Base-by-base conservation (phyloP, 2,888 invertebrate genomes). In the Automeris io region DNA sequence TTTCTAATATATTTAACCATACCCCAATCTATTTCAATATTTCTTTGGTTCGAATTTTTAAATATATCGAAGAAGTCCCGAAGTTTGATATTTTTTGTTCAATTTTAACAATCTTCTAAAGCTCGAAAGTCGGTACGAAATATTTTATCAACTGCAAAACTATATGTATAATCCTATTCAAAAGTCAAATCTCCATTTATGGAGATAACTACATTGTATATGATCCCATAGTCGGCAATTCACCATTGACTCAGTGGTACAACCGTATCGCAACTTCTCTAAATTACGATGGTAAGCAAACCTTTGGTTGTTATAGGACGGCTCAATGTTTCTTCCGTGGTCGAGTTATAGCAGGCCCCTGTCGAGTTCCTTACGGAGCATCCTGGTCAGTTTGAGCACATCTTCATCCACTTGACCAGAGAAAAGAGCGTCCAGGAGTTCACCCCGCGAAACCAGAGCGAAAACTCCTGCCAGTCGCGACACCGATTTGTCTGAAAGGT, bases 401-500 rank as follows among this genome's bases (percentile, higher is more conserved):
- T 81, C 77, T 16, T 83, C 82, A 55, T 79, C 78, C 1, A 81
- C 70, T 40, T 79, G 78, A 0, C 83, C 83, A 1, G 83, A 60
- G 63, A 86, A 86, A 2, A 86, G 53, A 0, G 85, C 70, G 55
- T 86, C 86, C 2, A 86, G 68, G 4, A 86, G 69, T 23, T 85
- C 85, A 3, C 70, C 79, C 18, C 83, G 66, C 0, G 82, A 81
- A 0, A 75, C 83, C 6, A 85, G 64, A 0, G 72, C 59, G 51
- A 96, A 95, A 7, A 96, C 92, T 37, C 91, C 91, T 41, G 95
- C 93, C 39, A 95, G 91, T 2, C 96, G 88, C 2, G 89, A 88
- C 24, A 93, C 87, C 0, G 95, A 94, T 70, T 96, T 96, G 51
- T 95, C 95, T 2, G 95, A 95, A 2, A 96, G 88, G 63, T 96